Percentiles rank a stretch among this genome's conserved stretches.
Evolutionary conservation across 2,113 vertebrate genomes (phyloP).

Genomic region (Polypterus bichir): DNA sequence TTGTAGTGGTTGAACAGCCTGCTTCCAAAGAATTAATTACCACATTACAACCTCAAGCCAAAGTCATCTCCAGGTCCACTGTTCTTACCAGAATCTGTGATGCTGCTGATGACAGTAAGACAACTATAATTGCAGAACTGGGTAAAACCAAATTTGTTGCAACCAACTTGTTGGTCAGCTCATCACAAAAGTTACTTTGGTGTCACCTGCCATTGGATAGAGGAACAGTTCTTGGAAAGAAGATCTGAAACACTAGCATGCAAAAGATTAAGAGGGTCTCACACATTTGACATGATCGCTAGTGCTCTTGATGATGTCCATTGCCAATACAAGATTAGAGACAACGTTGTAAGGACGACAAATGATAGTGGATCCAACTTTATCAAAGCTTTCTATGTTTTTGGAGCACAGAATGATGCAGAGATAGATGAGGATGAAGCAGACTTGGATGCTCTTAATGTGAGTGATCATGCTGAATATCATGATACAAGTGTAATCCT

Average conservation of each 20-base stretch:
- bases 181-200: too few species aligned
- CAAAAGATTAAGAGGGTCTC: slow-evolving; percentile 11
- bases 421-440: slow-evolving; percentile 3
- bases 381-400: slow-evolving; percentile 13
- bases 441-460: slow-evolving; percentile 6
- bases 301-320: slow-evolving; percentile 12
- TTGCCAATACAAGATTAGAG: slow-evolving; percentile 8
- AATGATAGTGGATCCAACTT: slow-evolving; percentile 15
- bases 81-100: too few species aligned
- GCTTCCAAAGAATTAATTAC: too few species aligned
- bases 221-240: slow-evolving; percentile 5
- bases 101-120: too few species aligned
- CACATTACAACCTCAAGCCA: too few species aligned
- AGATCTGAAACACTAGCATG: slow-evolving; percentile 7
- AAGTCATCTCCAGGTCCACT: too few species aligned
- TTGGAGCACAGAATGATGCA: slow-evolving; percentile 7
- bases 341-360: slow-evolving; percentile 14
- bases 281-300: slow-evolving; percentile 11
- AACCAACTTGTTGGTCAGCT: too few species aligned
- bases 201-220: too few species aligned
- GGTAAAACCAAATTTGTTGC: too few species aligned
- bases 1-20: too few species aligned
- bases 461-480: slow-evolving; percentile 7
- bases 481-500: slow-evolving; percentile 2
- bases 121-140: too few species aligned